Evolutionary conservation across 1,140 invertebrate species (phyloP), one percentile per base, ranked within the genome.

Genomic region (Drosophila micromelanica): DNA sequence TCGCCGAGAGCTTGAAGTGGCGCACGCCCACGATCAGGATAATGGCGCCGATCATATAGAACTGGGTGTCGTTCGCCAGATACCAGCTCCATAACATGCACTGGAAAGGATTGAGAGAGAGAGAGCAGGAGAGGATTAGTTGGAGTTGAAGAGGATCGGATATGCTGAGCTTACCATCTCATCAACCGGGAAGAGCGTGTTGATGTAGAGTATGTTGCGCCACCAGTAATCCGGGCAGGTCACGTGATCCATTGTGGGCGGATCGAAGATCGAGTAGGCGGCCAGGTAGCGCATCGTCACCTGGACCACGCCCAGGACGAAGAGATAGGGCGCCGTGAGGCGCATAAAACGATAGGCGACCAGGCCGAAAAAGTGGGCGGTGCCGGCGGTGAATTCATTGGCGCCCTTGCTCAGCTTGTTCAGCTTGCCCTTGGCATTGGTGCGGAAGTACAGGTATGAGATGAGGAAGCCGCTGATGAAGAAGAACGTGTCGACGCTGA

Each of bases 401-500:
- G 93, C 94, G 2, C 95, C 95, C 71, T 96, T 96, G 6, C 95
- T 95, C 15, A 96, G 92, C 55, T 95, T 93, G 60, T 96, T 96
- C 57, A 97, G 92, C 80, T 96, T 96, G 40, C 96, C 95, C 87
- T 96, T 96, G 12, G 96, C 95, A 78, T 95, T 96, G 6, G 96
- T 96, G 15, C 96, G 93, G 92, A 97, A 97, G 91, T 96, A 97
- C n/a, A 97, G 92, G 89, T 96, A 97, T 8, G 96, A 95, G 15
- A 97, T 96, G 77, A 97, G 93, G 77, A 97, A 94, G 15, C 96
- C 96, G 57, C 96, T 96, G 55, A 91, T 92, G 89, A 97, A 96
- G 93, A 98, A 98, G 93, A 98, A 98, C 0, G 97, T 97, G 87
- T 98, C 97, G 0, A 98, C 97, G 70, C 97, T 97, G 91, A 97